Evolutionary conservation across 2,888 invertebrate genomes (phyloP).

Genomic region (Cinara cedri): DNA sequence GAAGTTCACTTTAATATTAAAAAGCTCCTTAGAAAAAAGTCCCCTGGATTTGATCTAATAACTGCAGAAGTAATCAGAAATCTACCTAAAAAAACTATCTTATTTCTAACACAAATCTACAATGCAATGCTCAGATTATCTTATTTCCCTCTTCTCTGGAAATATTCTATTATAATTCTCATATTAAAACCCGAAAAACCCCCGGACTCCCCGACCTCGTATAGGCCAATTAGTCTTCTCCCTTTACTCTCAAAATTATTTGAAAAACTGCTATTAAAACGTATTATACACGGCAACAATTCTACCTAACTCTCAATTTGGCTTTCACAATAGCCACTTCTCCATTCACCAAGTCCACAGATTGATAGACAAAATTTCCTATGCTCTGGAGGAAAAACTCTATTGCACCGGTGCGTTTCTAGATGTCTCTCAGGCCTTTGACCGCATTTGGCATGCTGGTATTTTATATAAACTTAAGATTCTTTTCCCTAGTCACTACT

Average conservation of each 20-base stretch:
- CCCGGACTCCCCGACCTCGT: neutral
- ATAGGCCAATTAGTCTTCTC: too few relatives aligned
- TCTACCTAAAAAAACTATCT: slow-evolving; percentile 13
- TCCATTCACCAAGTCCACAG: neutral
- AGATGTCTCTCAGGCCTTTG: neutral
- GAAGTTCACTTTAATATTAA: slow-evolving; percentile 4
- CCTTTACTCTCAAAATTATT: too few relatives aligned
- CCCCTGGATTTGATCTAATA: slow-evolving; percentile 3
- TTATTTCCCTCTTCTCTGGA: slow-evolving; percentile 3
- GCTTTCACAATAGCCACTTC: too few relatives aligned
- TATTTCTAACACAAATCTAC: slow-evolving; percentile 9
- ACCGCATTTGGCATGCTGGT: too few relatives aligned
- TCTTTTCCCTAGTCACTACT: too few relatives aligned
- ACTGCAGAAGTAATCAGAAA: slow-evolving; percentile 9
- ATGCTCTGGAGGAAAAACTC: neutral
- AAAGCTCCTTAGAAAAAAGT: neutral
- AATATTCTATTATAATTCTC: slow-evolving; percentile 2
- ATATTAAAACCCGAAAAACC: slow-evolving; percentile 10
- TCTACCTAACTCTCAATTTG: too few relatives aligned
- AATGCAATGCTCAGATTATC: slow-evolving; percentile 7
- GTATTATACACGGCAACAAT: too few relatives aligned
- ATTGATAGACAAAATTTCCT: neutral
- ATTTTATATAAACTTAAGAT: too few relatives aligned
- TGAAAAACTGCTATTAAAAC: too few relatives aligned
- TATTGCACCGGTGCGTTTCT: slow-evolving; percentile 6